Percentiles rank a stretch among this genome's conserved stretches.
Evolutionary conservation across 2,797 vertebrate species (phyloP).

Genomic region (Typhlichthys subterraneus): DNA sequence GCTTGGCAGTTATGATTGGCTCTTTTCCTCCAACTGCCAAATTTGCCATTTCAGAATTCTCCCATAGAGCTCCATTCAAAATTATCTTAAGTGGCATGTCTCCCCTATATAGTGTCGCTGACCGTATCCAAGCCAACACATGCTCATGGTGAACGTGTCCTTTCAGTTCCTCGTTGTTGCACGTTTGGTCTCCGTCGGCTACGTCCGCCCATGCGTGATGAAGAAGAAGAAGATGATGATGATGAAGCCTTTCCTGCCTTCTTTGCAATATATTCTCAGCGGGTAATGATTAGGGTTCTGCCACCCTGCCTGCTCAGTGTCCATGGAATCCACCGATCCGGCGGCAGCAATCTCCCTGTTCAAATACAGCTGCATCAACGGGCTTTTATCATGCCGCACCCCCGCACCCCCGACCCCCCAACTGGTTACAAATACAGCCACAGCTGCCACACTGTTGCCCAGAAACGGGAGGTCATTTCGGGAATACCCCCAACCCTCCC

Average conservation of each 20-base stretch:
- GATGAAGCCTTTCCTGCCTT: constrained; percentile 1
- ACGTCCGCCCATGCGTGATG: neutral
- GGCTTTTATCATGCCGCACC: constrained; percentile 47
- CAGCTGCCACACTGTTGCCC: constrained; percentile 80
- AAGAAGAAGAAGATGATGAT: constrained; percentile 9
- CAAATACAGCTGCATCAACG: constrained; percentile 76
- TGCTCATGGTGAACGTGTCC: neutral
- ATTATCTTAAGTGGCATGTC: no score
- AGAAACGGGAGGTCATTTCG: constrained; percentile 77
- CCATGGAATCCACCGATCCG: constrained; percentile 53
- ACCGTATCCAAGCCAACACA: no score
- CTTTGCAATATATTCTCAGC: constrained; percentile 3
- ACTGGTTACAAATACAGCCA: constrained; percentile 72
- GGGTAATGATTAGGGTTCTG: constrained; percentile 31
- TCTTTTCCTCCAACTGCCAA: no score
- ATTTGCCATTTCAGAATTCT: no score
- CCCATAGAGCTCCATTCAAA: no score
- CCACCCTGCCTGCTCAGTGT: constrained; percentile 24
- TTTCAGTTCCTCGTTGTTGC: constrained; percentile 6
- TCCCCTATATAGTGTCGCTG: no score
- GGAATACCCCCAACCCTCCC: constrained; percentile 50
- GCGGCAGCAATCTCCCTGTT: constrained; percentile 71
- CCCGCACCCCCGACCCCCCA: constrained; percentile 25
- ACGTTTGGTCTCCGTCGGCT: constrained; percentile 13
- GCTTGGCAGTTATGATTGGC: no score